Conservation (phyloP, 2,888 invertebrate species). For the Proisotoma minuta region DNA sequence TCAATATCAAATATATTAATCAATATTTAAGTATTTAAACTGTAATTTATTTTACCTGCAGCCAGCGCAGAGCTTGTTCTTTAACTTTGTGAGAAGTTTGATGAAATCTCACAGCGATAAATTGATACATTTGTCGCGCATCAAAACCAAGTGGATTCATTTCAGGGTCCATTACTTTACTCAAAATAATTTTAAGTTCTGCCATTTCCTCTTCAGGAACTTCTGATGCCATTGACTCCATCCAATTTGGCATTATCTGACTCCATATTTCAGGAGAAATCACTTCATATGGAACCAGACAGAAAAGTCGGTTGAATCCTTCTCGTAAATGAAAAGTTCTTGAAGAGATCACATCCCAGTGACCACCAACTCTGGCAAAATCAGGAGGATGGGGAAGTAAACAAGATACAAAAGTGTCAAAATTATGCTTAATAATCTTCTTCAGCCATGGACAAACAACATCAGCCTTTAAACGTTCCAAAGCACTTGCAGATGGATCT, state of each 20-base stretch:
- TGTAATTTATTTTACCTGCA: conserved; percentile 59
- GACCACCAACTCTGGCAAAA: conserved; percentile 90
- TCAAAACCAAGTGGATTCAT: conserved; percentile 92
- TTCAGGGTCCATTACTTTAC: conserved; percentile 94
- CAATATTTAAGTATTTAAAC: neutral
- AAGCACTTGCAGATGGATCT: conserved; percentile 66
- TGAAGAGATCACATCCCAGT: conserved; percentile 85
- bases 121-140: conserved; percentile 89
- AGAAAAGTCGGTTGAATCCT: conserved; percentile 87
- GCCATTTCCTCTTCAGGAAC: conserved; percentile 75
- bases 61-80: conserved; percentile 82
- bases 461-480: conserved; percentile 86
- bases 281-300: conserved; percentile 94
- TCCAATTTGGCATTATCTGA: conserved; percentile 96
- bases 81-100: conserved; percentile 75
- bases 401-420: conserved; percentile 86
- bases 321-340: conserved; percentile 89
- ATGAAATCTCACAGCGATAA: conserved; percentile 79
- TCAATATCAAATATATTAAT: neutral
- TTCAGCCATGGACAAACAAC: conserved; percentile 90
- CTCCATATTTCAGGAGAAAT: conserved; percentile 96
- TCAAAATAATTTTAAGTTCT: conserved; percentile 74
- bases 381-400: conserved; percentile 93
- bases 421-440: conserved; percentile 74
- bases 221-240: conserved; percentile 92